Base-by-base conservation (phyloP, 2,888 invertebrate genomes). In the Drosophila austrosaltans region DNA sequence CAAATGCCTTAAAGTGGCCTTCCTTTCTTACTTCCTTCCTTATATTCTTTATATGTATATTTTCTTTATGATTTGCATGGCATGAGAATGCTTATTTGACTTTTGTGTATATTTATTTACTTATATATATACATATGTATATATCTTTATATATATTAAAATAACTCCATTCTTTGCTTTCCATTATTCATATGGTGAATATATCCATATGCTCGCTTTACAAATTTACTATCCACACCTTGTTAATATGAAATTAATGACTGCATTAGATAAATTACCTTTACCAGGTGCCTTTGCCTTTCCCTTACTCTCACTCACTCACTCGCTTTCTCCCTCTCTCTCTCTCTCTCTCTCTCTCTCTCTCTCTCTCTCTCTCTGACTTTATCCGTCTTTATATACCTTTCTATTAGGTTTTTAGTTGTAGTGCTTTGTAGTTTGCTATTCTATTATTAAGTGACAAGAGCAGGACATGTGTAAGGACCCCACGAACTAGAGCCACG, bases 211-310 rank as follows among this genome's bases (percentile, higher is more conserved):
- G 32, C 48, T 22, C 22, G 61, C 53, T 39, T 58, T 53, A 12
- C 62, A 58, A 90, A 89, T 90, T 86, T 91, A 87, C 90, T 86
- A 89, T 92, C 91, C 92, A 92, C 92, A 92, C 92, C 92, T 92
- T 91, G 92, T 93, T 93, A 93, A 93, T 93, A 93, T 92, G 93
- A 93, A 93, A 92, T 92, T 93, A 93, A 93, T 92, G 92, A 92
- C 92, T 92, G 91, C 91, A 92, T 92, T 91, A 91, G 85, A 90
- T 87, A 90, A 89, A 91, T 91, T 90, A 90, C 83, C 80, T 68
- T 82, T 48, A 22, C 57, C 63, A 58, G 71, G 64, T 61, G 53
- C 60, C 16, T 16, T 32, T 54, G 39, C 8, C 12, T 36, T 22
- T 25, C 69, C 6, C 6, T 32, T 7, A 32, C 32, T 32, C 32